Evolutionary conservation across 2,113 vertebrate genomes (phyloP), one percentile per base, ranked within the genome.

Genomic region (Panthera uncia): DNA sequence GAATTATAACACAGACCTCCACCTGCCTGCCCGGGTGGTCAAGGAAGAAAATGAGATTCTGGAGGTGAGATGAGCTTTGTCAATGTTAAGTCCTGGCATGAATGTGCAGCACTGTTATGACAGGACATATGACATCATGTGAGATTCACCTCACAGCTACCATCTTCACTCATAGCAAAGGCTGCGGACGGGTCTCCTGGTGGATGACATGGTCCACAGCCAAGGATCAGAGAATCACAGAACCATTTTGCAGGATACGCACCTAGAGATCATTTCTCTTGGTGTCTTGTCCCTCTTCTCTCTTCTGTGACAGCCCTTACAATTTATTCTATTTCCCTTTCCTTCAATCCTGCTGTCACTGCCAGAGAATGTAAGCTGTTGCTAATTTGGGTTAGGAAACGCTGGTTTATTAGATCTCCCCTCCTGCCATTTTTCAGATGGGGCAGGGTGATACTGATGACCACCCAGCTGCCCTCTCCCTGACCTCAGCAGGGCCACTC

Each of bases 381-480:
- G 19, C 31, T 36, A 69, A 68, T 68, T 63, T 91, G 86, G 8
- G 7, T 57, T 55, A 87, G 19, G 21, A 85, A 82, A 48, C 7
- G 7, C 9, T 14, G 4, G 13, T 68, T 88, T 7, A 61, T 69
- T 55, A 92, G 52, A 76, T 2, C 2, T 63, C 23, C 7, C 4
- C 7, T n/a, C 27, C 41, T 71, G 41, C 29, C 45, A 69, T 65
- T 71, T 94, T 71, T 74, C 57, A 66, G 11, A 61, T 73, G 68
- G 2, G 3, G 12, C 8, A 48, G 45, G 78, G 78, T 33, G 4
- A 18, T 23, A 25, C 4, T 4, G 3, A 11, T 1, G 31, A 16
- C 25, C 15, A 50, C 33, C 21, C 7, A 45, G 83, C n/a, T 65
- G 57, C 25, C 1, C 41, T 81, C 27, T 76, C 23, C 21, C 52